Base-by-base conservation (phyloP, 2,113 vertebrate genomes). In the Menidia beryllina region DNA sequence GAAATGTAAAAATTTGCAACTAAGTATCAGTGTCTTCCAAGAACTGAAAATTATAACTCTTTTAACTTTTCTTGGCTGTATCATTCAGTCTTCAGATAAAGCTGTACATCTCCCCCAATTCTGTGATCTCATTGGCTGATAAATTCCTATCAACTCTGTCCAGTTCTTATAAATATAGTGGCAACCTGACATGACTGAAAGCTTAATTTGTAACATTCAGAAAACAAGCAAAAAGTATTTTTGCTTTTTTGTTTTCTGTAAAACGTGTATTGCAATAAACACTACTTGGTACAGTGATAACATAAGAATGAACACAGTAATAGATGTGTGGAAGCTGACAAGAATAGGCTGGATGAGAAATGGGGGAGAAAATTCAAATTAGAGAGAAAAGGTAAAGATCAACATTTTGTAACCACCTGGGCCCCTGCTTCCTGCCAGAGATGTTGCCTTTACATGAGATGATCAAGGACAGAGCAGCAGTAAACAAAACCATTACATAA, bases 331-430 rank as follows among this genome's bases (percentile, higher is more conserved):
- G 30, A 30, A 50, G 19, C 23, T 50, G 30, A 47, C 69, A 72
- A 63, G 26, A 45, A 50, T 27, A 66, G n/a, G n/a, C n/a, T n/a
- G n/a, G 17, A 43, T 17, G 15, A 43, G 14, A 43, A 43, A 19
- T 43, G 17, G 41, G 4, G 17, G 15, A 20, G 43, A 38, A 50
- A 55, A 67, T 6, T 13, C 54, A n/a, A 39, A 39, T 45, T 20
- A 75, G 56, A 64, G 64, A 49, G 30, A 63, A 66, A 75, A 74
- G 72, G 60, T 56, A 25, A 81, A 63, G 62, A 48, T 74, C 72
- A 84, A 85, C 86, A 91, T 89, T 77, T 89, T 91, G 82, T 81
- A 64, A 82, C 83, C 91, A 91, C 88, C 88, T 91, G 91, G 88
- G 86, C 87, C 57, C 49, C 62, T 65, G 72, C 45, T 66, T 19